These are phyloP conservation scores for Microchirus variegatus DNA, from an alignment of 2,797 vertebrate species.

Conservation along the genomic window DNA sequence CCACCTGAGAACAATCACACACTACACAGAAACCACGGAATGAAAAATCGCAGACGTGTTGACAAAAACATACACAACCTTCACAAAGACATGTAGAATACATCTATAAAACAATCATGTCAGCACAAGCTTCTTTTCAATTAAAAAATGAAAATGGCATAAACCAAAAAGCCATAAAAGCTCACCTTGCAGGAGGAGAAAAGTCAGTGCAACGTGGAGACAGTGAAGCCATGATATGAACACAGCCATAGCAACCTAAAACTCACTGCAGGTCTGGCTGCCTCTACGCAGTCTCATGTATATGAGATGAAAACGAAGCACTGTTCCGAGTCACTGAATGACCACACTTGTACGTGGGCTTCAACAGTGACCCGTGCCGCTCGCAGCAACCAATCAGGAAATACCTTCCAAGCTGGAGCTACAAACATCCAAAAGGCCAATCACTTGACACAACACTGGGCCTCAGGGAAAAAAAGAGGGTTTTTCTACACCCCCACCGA, in stretches of 20 bases:
- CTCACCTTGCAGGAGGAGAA: slow-evolving; percentile 66
- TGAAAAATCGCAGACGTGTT: not conserved
- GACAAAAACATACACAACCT: not conserved
- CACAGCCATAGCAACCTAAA: slow-evolving; percentile 59
- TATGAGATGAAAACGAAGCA: slow-evolving; percentile 71
- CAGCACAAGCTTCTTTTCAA: not conserved
- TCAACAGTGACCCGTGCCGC: slow-evolving; percentile 66
- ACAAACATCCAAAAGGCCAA: slow-evolving; percentile 71
- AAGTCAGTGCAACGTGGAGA: slow-evolving; percentile 44
- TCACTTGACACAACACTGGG: slow-evolving; percentile 48
- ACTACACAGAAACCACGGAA: slow-evolving; percentile 29
- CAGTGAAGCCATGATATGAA: slow-evolving; percentile 45
- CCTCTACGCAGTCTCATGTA: slow-evolving; percentile 60
- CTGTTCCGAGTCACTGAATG: slow-evolving; percentile 76
- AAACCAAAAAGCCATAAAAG: slow-evolving; percentile 23
- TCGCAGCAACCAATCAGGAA: slow-evolving; percentile 78
- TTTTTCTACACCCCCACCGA: slow-evolving; percentile 21
- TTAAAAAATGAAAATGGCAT: not conserved
- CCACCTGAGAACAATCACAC: slow-evolving; percentile 49
- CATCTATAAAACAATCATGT: not conserved
- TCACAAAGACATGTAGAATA: no score
- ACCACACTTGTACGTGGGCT: slow-evolving; percentile 67
- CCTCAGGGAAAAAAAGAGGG: slow-evolving; percentile 17
- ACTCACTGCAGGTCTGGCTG: slow-evolving; percentile 49
- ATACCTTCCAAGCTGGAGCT: slow-evolving; percentile 66